Evolutionary conservation across 2,888 invertebrate genomes (phyloP).

Genomic region (Phengaris alcon): DNA sequence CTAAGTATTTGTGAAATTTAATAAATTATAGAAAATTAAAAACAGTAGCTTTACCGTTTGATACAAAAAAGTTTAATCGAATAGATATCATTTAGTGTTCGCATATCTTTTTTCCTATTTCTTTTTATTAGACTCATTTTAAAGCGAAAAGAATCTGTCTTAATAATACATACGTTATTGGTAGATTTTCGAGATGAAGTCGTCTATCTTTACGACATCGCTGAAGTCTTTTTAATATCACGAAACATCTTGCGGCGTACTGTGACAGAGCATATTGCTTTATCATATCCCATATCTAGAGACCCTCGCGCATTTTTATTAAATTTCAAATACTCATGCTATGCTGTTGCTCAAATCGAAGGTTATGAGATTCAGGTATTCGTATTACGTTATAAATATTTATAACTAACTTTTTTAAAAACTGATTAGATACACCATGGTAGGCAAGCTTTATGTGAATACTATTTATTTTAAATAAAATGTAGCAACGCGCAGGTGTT

Average conservation of each 20-base stretch:
- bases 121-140: too few relatives aligned
- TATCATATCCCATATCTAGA: constrained; percentile 18
- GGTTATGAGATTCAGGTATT: neutral
- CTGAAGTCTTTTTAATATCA: constrained; percentile 37
- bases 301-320: constrained; percentile 17
- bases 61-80: too few relatives aligned
- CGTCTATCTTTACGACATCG: constrained; percentile 29
- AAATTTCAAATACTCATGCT: constrained; percentile 11
- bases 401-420: neutral
- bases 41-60: too few relatives aligned
- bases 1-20: too few relatives aligned
- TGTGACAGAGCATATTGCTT: constrained; percentile 33
- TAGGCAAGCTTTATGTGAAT: too few relatives aligned
- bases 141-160: too few relatives aligned
- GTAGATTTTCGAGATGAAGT: constrained; percentile 19
- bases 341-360: neutral
- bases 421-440: neutral
- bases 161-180: neutral
- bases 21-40: too few relatives aligned
- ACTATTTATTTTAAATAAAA: too few relatives aligned
- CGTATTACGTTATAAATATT: neutral
- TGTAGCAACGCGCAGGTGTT: too few relatives aligned
- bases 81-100: too few relatives aligned
- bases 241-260: constrained; percentile 37
- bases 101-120: neutral